These are phyloP conservation scores for Porites lobata DNA, from an alignment of 92 coral and sea anemone genomes.

Conservation along the genomic window DNA sequence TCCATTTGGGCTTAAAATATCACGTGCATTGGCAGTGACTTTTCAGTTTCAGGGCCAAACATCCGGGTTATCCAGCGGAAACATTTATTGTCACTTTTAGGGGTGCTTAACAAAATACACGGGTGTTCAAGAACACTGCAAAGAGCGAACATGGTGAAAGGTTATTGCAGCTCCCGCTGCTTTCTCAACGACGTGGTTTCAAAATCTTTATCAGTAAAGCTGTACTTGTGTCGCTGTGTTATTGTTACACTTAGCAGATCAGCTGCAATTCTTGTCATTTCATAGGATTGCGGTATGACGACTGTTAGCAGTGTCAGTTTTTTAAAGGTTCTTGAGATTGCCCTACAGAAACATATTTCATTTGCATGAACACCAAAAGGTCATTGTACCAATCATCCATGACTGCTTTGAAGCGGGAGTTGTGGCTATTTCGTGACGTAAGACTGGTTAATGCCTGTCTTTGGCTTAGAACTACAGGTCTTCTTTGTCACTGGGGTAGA, in stretches of 20 bases:
- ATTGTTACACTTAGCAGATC: background rate
- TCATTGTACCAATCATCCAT: conserved; percentile 6
- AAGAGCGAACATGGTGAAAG: background rate
- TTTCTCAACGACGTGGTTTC: conserved; percentile 38
- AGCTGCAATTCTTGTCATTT: background rate
- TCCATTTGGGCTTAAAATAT: too few relatives aligned
- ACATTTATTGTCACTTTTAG: conserved; percentile 20
- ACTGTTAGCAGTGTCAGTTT: background rate
- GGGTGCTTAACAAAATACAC: conserved; percentile 20
- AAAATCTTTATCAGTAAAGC: conserved; percentile 16
- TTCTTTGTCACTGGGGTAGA: background rate
- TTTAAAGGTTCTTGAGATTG: background rate
- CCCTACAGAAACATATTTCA: conserved; percentile 3
- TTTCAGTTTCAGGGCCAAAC: background rate
- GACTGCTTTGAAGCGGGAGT: background rate
- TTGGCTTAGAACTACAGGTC: background rate
- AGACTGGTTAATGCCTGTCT: conserved; percentile 10
- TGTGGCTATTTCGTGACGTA: background rate
- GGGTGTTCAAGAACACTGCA: conserved; percentile 1
- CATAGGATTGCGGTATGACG: background rate
- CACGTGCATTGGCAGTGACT: too few relatives aligned
- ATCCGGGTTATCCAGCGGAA: background rate
- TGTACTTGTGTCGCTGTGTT: background rate
- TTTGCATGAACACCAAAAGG: background rate
- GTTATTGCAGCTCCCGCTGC: conserved; percentile 34